Percentiles rank a stretch among this genome's conserved stretches.
These are phyloP conservation scores for Chionoecetes opilio DNA, from an alignment of 1,140 invertebrate species.

Conservation along the genomic window DNA sequence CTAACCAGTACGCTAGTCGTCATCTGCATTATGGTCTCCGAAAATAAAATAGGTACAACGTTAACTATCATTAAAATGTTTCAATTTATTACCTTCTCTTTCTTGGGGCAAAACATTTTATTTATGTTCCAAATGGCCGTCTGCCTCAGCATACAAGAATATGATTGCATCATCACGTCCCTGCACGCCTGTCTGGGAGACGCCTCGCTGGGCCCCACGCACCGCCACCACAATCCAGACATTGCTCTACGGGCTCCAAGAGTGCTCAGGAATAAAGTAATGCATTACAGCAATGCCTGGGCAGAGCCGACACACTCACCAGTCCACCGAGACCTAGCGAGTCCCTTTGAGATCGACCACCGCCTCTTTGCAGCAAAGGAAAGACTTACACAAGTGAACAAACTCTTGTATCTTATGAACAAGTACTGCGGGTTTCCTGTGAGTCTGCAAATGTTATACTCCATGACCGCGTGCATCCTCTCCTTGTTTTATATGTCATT, in stretches of 20 bases:
- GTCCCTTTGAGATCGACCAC: not conserved
- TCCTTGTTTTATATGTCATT: conserved; percentile 48
- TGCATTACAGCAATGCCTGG: not conserved
- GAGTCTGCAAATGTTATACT: conserved; percentile 16
- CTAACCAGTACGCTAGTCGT: not conserved
- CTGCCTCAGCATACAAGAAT: not conserved
- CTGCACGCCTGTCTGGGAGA: not conserved
- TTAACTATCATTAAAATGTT: not conserved
- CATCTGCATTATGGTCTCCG: not conserved
- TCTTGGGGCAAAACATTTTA: not conserved
- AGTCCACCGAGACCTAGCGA: not conserved
- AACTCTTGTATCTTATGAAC: not conserved
- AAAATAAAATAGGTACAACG: not conserved
- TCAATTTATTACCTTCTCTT: not conserved
- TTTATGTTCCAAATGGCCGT: not conserved
- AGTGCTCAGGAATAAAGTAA: not conserved
- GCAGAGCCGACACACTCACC: not conserved
- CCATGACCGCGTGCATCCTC: conserved; percentile 39
- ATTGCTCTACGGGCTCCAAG: not conserved
- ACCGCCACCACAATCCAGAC: not conserved
- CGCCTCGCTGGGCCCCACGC: not conserved
- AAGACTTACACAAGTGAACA: not conserved
- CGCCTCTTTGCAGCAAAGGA: not conserved
- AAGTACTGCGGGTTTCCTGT: conserved; percentile 51
- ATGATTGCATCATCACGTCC: not conserved